Evolutionary conservation across 2,888 invertebrate species (phyloP).

Genomic region (Eudemis profundana): DNA sequence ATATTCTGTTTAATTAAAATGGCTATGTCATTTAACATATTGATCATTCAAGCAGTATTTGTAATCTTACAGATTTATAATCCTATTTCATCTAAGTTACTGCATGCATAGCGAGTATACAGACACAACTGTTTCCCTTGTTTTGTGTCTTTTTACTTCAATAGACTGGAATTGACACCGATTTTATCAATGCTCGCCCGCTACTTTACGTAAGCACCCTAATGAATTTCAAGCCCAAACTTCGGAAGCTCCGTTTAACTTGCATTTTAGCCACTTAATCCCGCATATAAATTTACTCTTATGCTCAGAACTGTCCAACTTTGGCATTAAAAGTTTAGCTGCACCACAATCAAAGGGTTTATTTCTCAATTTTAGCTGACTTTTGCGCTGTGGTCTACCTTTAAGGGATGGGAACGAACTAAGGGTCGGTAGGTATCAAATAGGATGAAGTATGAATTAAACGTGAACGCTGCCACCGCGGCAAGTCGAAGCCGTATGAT

Average conservation of each 20-base stretch:
- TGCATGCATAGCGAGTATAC: too few species aligned
- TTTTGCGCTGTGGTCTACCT: background rate
- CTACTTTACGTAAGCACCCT: background rate
- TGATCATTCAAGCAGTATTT: background rate
- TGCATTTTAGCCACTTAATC: conserved; percentile 28
- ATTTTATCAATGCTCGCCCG: background rate
- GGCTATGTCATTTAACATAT: background rate
- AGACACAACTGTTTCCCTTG: too few species aligned
- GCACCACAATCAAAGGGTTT: conserved; percentile 21
- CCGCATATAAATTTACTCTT: conserved; percentile 28
- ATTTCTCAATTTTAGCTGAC: conserved; percentile 11
- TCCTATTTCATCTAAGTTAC: too few species aligned
- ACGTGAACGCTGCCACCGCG: background rate
- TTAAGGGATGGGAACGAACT: background rate
- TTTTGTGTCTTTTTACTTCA: too few species aligned
- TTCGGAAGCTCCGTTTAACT: conserved; percentile 23
- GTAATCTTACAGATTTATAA: background rate
- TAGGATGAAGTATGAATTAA: background rate
- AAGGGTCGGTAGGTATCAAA: background rate
- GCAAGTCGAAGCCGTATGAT: background rate
- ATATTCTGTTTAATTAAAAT: conserved; percentile 1
- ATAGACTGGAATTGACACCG: background rate
- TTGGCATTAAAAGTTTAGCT: conserved; percentile 28
- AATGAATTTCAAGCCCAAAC: conserved; percentile 30
- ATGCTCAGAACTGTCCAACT: conserved; percentile 30